Conservation (phyloP, 1,140 invertebrate species). For the Delia radicum region DNA sequence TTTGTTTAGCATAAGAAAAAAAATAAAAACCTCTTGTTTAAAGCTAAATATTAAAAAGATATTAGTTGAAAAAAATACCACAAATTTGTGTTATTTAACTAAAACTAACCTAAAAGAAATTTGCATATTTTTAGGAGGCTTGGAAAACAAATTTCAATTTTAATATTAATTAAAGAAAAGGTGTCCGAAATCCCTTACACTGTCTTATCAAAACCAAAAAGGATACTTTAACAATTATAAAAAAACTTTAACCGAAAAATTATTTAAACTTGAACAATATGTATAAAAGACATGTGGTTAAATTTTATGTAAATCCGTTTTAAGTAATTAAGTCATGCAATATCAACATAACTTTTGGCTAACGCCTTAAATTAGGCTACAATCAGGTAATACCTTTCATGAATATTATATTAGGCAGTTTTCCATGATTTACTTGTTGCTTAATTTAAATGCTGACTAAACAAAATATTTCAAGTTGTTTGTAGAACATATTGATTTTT, state of each 20-base stretch:
- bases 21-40: background rate
- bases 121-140: background rate
- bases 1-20: no score
- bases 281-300: no score
- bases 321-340: background rate
- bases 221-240: background rate
- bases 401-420: background rate
- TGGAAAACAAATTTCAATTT: background rate
- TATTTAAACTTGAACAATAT: background rate
- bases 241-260: background rate
- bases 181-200: no score
- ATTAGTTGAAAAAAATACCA: background rate
- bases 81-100: no score
- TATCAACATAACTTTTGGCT: background rate
- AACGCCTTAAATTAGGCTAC: background rate
- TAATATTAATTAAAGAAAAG: no score
- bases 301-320: background rate
- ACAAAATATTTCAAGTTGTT: background rate
- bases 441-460: background rate
- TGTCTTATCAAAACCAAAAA: no score
- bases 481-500: background rate
- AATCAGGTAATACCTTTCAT: no score
- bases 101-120: no score
- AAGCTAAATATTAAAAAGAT: background rate
- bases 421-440: background rate